Evolutionary conservation across 2,797 vertebrate species (phyloP).

Genomic region (Cyclopterus lumpus): DNA sequence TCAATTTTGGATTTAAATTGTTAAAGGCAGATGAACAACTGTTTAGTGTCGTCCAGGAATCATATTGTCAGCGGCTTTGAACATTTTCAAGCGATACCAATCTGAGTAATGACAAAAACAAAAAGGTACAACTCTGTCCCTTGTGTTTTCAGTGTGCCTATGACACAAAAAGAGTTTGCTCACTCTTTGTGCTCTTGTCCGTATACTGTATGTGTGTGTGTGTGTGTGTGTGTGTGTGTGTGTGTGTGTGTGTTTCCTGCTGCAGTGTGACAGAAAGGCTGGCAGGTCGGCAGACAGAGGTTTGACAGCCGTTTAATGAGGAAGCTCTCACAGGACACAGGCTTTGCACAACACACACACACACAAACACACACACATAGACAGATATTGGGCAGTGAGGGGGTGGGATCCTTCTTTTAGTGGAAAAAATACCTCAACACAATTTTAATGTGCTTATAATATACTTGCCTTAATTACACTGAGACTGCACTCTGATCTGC

Average conservation of each 20-base stretch:
- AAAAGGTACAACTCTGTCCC: slow-evolving; percentile 3
- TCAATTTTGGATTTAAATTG: not conserved
- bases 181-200: slow-evolving; percentile 21
- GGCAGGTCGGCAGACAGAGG: slow-evolving; percentile 76
- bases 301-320: slow-evolving; percentile 83
- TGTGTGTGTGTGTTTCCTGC: slow-evolving; percentile 46
- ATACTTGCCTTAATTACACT: slow-evolving; percentile 55
- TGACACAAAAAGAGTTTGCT: slow-evolving; percentile 28
- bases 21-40: not conserved
- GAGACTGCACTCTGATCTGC: slow-evolving; percentile 45
- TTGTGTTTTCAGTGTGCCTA: slow-evolving; percentile 12
- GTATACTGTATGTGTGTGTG: slow-evolving; percentile 6
- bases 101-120: not conserved
- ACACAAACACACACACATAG: slow-evolving; percentile 1
- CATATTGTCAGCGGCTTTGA: not conserved
- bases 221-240: not conserved
- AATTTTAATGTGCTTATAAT: slow-evolving; percentile 52
- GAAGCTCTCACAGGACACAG: slow-evolving; percentile 68
- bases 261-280: slow-evolving; percentile 74
- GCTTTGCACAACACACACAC: slow-evolving; percentile 57
- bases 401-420: slow-evolving; percentile 31
- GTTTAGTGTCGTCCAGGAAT: not conserved
- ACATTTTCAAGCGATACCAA: not conserved
- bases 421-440: slow-evolving; percentile 51
- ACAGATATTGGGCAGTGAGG: slow-evolving; percentile 6